Evolutionary conservation across 2,888 invertebrate genomes (phyloP).

Genomic region (Pyrrhosoma nymphula): DNA sequence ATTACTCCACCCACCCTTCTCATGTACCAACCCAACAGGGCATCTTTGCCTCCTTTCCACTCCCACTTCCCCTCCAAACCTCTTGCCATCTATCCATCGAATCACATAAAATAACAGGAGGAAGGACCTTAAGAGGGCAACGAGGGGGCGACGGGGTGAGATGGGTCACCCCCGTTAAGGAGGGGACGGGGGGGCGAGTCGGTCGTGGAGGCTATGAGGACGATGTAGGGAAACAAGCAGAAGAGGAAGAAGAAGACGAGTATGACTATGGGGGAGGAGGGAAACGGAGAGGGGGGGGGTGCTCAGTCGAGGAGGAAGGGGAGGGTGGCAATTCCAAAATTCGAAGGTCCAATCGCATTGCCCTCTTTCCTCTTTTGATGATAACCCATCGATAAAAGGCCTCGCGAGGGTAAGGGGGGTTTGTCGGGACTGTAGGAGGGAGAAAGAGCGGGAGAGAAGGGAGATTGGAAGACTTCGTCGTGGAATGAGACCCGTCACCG

Average conservation of each 20-base stretch:
- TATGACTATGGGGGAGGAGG: neutral
- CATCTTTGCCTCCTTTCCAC: neutral
- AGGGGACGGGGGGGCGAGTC: neutral
- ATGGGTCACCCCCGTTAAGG: neutral
- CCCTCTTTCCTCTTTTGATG: slow-evolving; percentile 30
- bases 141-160: neutral
- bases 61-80: neutral
- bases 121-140: neutral
- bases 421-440: neutral
- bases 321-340: slow-evolving; percentile 54
- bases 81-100: neutral
- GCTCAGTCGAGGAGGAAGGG: neutral
- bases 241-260: neutral
- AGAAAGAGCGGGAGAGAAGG: neutral
- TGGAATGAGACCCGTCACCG: neutral
- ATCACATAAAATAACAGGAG: slow-evolving; percentile 54
- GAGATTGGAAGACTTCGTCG: neutral
- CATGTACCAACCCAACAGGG: neutral
- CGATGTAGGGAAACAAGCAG: neutral
- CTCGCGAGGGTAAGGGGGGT: neutral
- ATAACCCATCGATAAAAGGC: slow-evolving; percentile 65
- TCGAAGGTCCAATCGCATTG: slow-evolving; percentile 51
- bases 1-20: neutral
- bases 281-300: neutral
- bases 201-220: neutral